These are phyloP conservation scores for Nymphalis c-album DNA, from an alignment of 2,888 invertebrate genomes.

Conservation along the genomic window DNA sequence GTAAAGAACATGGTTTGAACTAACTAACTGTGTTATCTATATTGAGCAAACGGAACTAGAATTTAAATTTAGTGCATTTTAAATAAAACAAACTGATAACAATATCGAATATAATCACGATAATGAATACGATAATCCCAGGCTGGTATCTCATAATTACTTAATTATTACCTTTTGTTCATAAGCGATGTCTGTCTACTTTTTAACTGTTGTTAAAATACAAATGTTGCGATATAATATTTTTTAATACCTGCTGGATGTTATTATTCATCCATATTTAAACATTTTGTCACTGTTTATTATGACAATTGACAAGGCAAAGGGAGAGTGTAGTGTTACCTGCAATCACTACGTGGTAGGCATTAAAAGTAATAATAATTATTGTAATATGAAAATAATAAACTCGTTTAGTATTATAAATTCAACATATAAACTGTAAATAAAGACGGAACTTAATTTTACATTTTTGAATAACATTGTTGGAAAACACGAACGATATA, in stretches of 20 bases:
- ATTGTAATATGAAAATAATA: too few species aligned
- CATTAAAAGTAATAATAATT: too few species aligned
- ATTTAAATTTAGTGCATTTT: constrained; percentile 8
- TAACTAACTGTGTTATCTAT: not conserved
- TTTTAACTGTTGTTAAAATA: constrained; percentile 1
- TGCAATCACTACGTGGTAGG: too few species aligned
- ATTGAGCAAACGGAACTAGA: constrained; percentile 19
- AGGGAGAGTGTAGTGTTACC: too few species aligned
- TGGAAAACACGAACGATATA: too few species aligned
- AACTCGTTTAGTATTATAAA: too few species aligned
- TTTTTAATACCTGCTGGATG: not conserved
- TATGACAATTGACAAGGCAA: not conserved
- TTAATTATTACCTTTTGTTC: constrained; percentile 15
- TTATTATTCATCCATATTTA: not conserved
- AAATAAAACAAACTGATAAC: constrained; percentile 7
- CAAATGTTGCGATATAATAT: not conserved
- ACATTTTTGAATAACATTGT: too few species aligned
- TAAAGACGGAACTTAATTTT: too few species aligned
- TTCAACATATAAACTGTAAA: too few species aligned
- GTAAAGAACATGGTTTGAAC: not conserved
- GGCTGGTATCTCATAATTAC: constrained; percentile 5
- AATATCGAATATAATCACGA: constrained; percentile 7
- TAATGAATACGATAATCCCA: constrained; percentile 9
- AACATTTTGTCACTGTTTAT: not conserved
- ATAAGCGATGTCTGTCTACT: not conserved